Base-by-base conservation (phyloP, 1,140 invertebrate genomes). In the Heliothis virescens region DNA sequence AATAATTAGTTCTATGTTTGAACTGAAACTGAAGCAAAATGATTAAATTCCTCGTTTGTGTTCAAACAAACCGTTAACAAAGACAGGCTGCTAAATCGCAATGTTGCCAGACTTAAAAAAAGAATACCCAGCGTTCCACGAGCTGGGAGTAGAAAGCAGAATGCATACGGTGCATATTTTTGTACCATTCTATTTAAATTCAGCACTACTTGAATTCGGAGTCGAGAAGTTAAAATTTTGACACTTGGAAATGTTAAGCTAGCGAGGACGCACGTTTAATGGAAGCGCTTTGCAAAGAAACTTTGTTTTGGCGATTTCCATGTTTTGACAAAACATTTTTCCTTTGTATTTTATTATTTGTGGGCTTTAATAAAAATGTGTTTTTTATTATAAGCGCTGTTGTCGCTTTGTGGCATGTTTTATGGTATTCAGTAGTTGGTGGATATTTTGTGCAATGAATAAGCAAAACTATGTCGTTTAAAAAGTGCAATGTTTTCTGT, bases 141-240 rank as follows among this genome's bases (percentile, higher is more conserved):
- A 12, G 34, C 52, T 2, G 53, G 26, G 9, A 74, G 34, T 16
- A 2, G 48, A 55, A 77, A 34, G 29, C 59, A 13, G n/a, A 16
- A 52, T 52, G 62, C n/a, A 50, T 55, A 63, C 55, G 10, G 78
- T 50, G 29, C 26, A 59, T 1, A 79, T 15, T 67, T 74, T 63
- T 73, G 21, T 29, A 72, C 18, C 52, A 74, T 62, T 73, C 59
- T 65, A 81, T 81, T 81, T 81, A 73, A 77, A 78, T 81, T 81
- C 74, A 55, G 16, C 71, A 65, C 74, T 60, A 65, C 75, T 77
- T 78, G 74, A 34, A 60, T 73, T n/a, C 15, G 52, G 34, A 71
- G 57, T 52, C 15, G 67, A 62, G 57, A 76, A 50, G 74, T 69
- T 73, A 59, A 73, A 81, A 63, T 76, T 78, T 81, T 81, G 65